phyloP scores from a whole-genome alignment of 2,113 vertebrate species.

The Rhynchomys soricoides region DNA sequence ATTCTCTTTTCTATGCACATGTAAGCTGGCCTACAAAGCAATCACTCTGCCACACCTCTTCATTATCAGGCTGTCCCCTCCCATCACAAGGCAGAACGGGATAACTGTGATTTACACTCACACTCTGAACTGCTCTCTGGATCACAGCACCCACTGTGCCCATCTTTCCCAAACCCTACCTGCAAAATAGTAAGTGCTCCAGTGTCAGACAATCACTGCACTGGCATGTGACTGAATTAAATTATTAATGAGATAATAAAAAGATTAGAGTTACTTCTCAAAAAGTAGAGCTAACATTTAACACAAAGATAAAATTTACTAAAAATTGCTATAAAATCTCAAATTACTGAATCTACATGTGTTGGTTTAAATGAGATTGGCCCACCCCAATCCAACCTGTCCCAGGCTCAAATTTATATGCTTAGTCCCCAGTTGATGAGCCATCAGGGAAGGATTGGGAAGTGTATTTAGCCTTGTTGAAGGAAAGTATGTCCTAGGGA shows the following conservation, averaged over 20 bases:
- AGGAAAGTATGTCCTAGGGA: neutral
- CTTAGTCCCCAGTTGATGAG: too few relatives aligned
- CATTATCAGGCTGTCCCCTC: neutral
- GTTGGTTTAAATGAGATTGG: neutral
- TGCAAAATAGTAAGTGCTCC: neutral
- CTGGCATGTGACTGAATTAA: neutral
- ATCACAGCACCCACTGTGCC: neutral
- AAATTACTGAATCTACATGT: neutral
- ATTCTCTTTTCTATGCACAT: neutral
- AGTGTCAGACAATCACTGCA: neutral
- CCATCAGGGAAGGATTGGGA: neutral
- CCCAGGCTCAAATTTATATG: neutral
- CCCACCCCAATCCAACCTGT: neutral
- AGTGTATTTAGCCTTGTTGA: neutral
- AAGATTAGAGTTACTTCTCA: slow-evolving; percentile 1
- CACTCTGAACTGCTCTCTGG: neutral
- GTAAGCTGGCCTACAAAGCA: neutral
- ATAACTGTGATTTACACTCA: neutral
- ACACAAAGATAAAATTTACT: neutral
- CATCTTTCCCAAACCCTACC: neutral
- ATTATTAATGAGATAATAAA: neutral
- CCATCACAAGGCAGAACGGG: neutral
- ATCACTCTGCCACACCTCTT: neutral
- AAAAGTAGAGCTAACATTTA: neutral
- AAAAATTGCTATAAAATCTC: neutral